Conservation (phyloP, 2,113 vertebrate species). For the Anguilla rostrata region DNA sequence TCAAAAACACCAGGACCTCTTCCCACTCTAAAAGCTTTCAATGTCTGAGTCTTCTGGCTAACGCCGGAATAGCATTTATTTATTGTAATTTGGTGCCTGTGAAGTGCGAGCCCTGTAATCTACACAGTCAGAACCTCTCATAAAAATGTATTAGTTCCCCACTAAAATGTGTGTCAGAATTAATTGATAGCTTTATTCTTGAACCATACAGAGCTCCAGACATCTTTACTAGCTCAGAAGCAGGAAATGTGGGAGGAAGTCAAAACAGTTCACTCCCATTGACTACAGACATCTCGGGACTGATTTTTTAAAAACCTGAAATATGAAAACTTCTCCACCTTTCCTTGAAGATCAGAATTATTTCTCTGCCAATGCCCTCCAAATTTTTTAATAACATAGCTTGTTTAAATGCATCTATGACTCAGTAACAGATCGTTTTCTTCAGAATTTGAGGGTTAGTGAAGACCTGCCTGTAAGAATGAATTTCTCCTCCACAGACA, state of each 20-base stretch:
- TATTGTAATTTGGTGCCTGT: constrained; percentile 3
- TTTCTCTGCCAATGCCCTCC: not conserved
- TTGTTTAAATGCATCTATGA: not conserved
- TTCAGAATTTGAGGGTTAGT: not conserved
- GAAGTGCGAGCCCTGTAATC: not conserved
- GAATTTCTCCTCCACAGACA: not conserved
- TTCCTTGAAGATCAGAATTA: not conserved
- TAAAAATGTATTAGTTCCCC: constrained; percentile 1
- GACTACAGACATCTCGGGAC: not conserved
- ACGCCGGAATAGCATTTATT: not conserved
- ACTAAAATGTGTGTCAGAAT: constrained; percentile 7
- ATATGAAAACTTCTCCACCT: not conserved
- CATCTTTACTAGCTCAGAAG: not conserved
- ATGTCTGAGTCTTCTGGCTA: constrained; percentile 1
- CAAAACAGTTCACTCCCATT: not conserved
- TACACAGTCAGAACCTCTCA: constrained; percentile 9
- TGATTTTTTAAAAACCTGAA: not conserved
- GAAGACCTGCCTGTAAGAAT: not conserved
- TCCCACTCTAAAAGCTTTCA: not conserved
- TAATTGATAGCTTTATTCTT: not conserved
- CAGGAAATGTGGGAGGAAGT: not conserved
- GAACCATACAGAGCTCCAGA: not conserved
- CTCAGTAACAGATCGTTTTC: not conserved
- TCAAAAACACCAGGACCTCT: not conserved
- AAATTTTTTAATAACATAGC: not conserved